A percentile compares a stretch with the other conserved stretches of the same genome.
These are phyloP conservation scores for Tragelaphus eurycerus DNA, from an alignment of 2,797 vertebrate species.

Conservation along the genomic window DNA sequence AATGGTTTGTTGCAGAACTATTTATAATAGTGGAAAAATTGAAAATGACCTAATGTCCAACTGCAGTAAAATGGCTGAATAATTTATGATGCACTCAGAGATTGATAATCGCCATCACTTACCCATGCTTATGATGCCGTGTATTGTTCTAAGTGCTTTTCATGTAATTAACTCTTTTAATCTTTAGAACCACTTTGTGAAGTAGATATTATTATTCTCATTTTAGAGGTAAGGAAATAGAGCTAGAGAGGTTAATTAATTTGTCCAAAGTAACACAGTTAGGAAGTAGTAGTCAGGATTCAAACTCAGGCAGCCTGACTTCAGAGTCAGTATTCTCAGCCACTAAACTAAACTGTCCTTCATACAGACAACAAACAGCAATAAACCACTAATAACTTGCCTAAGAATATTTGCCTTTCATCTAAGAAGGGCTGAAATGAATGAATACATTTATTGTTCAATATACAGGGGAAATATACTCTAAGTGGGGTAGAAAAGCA, in stretches of 20 bases:
- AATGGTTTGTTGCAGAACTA: slow-evolving; percentile 19
- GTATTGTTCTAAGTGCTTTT: background rate
- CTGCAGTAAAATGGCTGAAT: background rate
- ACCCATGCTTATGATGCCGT: background rate
- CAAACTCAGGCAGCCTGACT: background rate
- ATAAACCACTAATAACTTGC: background rate
- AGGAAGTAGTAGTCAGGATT: background rate
- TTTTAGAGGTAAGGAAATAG: slow-evolving; percentile 10
- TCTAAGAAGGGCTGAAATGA: background rate
- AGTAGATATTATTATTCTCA: background rate
- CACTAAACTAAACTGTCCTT: background rate
- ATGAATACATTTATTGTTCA: background rate
- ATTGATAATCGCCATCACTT: background rate
- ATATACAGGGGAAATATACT: background rate
- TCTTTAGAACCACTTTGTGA: background rate
- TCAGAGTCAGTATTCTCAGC: background rate
- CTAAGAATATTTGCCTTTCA: background rate
- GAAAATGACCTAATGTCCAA: background rate
- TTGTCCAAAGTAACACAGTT: background rate
- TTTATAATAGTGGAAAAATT: background rate
- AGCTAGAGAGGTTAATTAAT: background rate
- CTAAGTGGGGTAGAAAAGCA: background rate
- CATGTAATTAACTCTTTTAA: background rate
- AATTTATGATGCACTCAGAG: background rate
- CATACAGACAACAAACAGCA: background rate